A percentile compares a stretch with the other conserved stretches of the same genome.
These are phyloP conservation scores for Aleiodes alternator DNA, from an alignment of 2,888 invertebrate species.

Conservation along the genomic window DNA sequence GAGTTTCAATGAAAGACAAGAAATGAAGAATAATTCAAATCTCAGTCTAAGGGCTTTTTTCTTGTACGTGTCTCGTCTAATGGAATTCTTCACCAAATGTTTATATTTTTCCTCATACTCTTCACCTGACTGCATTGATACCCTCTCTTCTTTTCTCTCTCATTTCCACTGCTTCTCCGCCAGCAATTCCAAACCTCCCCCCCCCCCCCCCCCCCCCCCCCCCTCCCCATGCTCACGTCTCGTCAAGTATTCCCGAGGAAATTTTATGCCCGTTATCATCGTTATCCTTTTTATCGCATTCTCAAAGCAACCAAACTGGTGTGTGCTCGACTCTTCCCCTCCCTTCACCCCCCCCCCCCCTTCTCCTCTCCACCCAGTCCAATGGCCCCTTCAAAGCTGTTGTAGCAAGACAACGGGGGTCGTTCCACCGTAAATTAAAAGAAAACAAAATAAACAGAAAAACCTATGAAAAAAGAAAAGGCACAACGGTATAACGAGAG, in stretches of 20 bases:
- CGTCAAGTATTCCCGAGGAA: conserved; percentile 48
- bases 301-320: conserved; percentile 22
- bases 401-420: conserved; percentile 7
- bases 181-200: conserved; percentile 1
- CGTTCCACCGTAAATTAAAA: conserved; percentile 9
- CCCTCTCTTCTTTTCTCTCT: conserved; percentile 31
- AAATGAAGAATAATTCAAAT: conserved; percentile 8
- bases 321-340: conserved; percentile 3
- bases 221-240: conserved; percentile 32
- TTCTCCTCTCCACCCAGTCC: not conserved
- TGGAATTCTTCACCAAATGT: conserved; percentile 32
- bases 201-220: conserved; percentile 22
- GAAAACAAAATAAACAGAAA: conserved; percentile 1
- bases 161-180: conserved; percentile 31
- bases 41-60: not conserved
- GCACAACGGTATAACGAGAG: not conserved
- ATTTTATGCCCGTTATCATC: conserved; percentile 49
- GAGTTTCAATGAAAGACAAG: conserved; percentile 7
- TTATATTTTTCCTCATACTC: conserved; percentile 24
- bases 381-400: conserved; percentile 4
- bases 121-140: conserved; percentile 36
- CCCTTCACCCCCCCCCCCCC: not conserved
- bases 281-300: conserved; percentile 41
- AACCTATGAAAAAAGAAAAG: not conserved
- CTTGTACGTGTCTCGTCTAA: conserved; percentile 33